These are phyloP conservation scores for Verasper variegatus DNA, from an alignment of 2,113 vertebrate species.

Conservation along the genomic window DNA sequence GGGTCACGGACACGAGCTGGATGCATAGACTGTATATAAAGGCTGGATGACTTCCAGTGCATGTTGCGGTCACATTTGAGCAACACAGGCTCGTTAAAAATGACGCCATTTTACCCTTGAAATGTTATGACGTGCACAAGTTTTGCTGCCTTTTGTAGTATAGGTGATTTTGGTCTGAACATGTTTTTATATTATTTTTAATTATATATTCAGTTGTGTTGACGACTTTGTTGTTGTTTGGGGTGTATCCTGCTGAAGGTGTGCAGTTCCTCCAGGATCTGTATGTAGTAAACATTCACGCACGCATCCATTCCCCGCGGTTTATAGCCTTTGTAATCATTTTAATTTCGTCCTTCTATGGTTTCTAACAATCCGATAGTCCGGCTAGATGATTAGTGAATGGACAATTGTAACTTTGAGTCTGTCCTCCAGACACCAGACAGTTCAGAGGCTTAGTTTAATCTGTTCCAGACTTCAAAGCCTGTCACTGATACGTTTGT, in stretches of 20 bases:
- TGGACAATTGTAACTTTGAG: slow-evolving; percentile 23
- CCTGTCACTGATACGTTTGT: slow-evolving; percentile 9
- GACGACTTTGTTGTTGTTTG: background rate
- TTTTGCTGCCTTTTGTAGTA: background rate
- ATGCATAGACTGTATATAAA: no score
- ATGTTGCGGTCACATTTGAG: slow-evolving; percentile 20
- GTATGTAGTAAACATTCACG: background rate
- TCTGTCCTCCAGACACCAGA: slow-evolving; percentile 26
- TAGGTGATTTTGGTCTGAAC: background rate
- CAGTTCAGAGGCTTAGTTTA: slow-evolving; percentile 39
- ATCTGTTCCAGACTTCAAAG: slow-evolving; percentile 45
- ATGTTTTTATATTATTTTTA: background rate
- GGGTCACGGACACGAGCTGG: background rate
- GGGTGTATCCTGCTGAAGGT: background rate
- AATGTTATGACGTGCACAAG: background rate
- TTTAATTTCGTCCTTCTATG: background rate
- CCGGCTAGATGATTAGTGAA: no score
- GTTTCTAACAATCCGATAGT: background rate
- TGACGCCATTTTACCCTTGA: slow-evolving; percentile 68
- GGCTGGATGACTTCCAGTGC: accelerated
- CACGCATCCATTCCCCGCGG: background rate
- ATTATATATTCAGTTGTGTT: background rate
- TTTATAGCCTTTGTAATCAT: slow-evolving; percentile 5
- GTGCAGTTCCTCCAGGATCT: background rate
- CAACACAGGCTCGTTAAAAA: background rate